Conservation (phyloP, 2,113 vertebrate genomes). For the Cebidichthys violaceus region DNA sequence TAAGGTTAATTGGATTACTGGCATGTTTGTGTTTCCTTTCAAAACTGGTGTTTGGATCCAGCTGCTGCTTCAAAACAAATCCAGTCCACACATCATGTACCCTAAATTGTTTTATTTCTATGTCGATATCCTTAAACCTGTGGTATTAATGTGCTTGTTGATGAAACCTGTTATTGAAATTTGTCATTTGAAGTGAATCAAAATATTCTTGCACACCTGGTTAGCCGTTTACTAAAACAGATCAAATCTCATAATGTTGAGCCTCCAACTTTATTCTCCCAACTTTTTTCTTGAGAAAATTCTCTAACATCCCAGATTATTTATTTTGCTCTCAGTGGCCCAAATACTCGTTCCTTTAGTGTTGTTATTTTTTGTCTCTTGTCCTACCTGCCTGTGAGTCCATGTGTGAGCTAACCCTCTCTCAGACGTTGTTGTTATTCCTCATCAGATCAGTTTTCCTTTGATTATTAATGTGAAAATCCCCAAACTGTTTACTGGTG, state of each 20-base stretch:
- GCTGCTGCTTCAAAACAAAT: not conserved
- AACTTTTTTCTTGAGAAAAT: not conserved
- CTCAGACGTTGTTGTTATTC: not conserved
- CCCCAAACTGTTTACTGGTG: not conserved
- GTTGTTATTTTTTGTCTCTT: not conserved
- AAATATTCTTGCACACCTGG: not conserved
- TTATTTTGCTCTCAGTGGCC: not conserved
- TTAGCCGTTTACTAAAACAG: not conserved
- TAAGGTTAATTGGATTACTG: no score
- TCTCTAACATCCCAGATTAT: not conserved
- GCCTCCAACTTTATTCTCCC: not conserved
- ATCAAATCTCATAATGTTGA: not conserved
- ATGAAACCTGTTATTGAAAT: no score
- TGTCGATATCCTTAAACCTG: not conserved
- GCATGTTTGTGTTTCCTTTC: not conserved
- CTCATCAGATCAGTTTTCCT: not conserved
- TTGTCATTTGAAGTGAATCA: not conserved
- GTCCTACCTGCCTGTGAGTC: not conserved
- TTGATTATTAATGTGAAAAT: constrained; percentile 28
- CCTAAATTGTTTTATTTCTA: not conserved
- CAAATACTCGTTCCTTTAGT: not conserved
- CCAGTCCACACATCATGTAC: no score
- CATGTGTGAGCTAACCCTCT: not conserved
- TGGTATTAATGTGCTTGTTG: not conserved
- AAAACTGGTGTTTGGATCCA: not conserved